Evolutionary conservation across 2,888 invertebrate genomes (phyloP).

Genomic region (Byasa hedistus): DNA sequence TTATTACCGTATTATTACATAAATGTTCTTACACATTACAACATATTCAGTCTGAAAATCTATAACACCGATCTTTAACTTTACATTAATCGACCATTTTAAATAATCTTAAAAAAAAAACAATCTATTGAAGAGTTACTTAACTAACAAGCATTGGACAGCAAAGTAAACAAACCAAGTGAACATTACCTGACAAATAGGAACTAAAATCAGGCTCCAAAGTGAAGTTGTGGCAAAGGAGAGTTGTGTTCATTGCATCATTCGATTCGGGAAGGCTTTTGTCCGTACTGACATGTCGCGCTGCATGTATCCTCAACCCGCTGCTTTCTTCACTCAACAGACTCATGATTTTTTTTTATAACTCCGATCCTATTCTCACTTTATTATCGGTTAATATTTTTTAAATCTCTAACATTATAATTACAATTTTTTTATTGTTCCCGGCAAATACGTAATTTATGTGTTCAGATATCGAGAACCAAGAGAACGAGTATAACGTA

Average conservation of each 20-base stretch:
- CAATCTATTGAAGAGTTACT: conserved; percentile 11
- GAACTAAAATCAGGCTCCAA: conserved; percentile 63
- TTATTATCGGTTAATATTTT: conserved; percentile 21
- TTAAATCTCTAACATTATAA: conserved; percentile 20
- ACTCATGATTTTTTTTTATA: conserved; percentile 53
- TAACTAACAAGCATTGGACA: not conserved
- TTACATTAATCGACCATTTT: not conserved
- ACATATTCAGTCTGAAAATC: not conserved
- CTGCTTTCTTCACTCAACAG: conserved; percentile 54
- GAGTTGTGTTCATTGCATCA: conserved; percentile 61
- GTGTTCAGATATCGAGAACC: conserved; percentile 14
- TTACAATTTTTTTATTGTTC: conserved; percentile 23
- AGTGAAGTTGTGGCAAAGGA: conserved; percentile 63
- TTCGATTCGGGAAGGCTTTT: conserved; percentile 48
- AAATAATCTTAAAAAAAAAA: not conserved
- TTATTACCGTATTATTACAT: not conserved
- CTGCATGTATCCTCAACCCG: conserved; percentile 49
- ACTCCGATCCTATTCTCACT: conserved; percentile 14
- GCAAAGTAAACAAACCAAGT: conserved; percentile 19
- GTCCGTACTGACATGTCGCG: conserved; percentile 60
- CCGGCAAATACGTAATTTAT: conserved; percentile 17
- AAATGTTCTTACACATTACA: not conserved
- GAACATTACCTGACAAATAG: conserved; percentile 62
- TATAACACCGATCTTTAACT: not conserved
- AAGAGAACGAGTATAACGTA: conserved; percentile 27